Evolutionary conservation across 2,888 invertebrate genomes (phyloP).

Genomic region (Melinaea marsaeus): DNA sequence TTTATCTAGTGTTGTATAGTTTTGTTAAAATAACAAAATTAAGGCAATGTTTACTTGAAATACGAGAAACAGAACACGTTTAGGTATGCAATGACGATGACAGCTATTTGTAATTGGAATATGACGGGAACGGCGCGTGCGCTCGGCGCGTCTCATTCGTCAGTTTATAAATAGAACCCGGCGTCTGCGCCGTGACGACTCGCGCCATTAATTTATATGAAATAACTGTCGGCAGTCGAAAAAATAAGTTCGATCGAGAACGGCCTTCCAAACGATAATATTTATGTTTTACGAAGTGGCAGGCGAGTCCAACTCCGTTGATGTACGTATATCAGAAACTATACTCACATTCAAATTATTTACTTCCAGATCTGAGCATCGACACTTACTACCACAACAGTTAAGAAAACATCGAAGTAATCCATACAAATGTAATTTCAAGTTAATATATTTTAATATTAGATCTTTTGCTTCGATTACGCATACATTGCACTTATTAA

Average conservation of each 20-base stretch:
- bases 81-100: slow-evolving; percentile 65
- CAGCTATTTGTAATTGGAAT: slow-evolving; percentile 78
- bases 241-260: slow-evolving; percentile 74
- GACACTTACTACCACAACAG: slow-evolving; percentile 18
- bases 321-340: slow-evolving; percentile 63
- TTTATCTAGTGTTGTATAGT: slow-evolving; percentile 22
- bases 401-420: slow-evolving; percentile 7
- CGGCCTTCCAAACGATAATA: slow-evolving; percentile 73
- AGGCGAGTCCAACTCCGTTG: slow-evolving; percentile 55
- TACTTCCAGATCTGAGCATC: slow-evolving; percentile 23
- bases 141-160: slow-evolving; percentile 76
- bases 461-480: too few relatives aligned
- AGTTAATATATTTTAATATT: background rate
- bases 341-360: slow-evolving; percentile 31
- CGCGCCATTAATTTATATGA: slow-evolving; percentile 78
- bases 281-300: slow-evolving; percentile 75
- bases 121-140: slow-evolving; percentile 75
- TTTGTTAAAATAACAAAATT: slow-evolving; percentile 43
- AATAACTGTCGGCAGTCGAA: slow-evolving; percentile 77
- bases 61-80: slow-evolving; percentile 49
- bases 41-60: slow-evolving; percentile 47
- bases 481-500: too few relatives aligned
- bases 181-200: slow-evolving; percentile 77
- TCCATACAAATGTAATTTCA: background rate
- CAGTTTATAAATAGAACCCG: slow-evolving; percentile 76